Evolutionary conservation across 2,888 invertebrate species (phyloP).

Genomic region (Drosophila nigritarsus): DNA sequence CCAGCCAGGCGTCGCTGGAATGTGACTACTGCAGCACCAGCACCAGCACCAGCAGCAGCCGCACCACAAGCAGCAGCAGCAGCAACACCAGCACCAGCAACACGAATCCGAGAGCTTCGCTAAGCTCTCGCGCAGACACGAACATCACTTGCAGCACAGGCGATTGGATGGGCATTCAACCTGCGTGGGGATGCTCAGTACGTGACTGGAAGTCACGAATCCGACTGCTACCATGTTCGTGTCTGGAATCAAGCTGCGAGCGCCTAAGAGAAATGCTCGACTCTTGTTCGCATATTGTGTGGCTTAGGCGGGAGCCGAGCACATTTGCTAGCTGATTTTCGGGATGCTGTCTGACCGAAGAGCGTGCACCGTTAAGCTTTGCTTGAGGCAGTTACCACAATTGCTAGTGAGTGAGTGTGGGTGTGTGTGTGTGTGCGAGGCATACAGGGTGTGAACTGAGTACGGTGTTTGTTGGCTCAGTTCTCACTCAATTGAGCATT

Average conservation of each 20-base stretch:
- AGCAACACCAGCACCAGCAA: not conserved
- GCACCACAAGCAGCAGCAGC: constrained; percentile 9
- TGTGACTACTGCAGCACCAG: constrained; percentile 43
- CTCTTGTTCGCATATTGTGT: constrained; percentile 29
- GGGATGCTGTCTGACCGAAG: constrained; percentile 50
- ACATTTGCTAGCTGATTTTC: constrained; percentile 6
- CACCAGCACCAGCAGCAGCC: constrained; percentile 16
- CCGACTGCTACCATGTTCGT: constrained; percentile 27
- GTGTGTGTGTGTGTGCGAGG: not conserved
- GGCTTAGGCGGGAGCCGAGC: constrained; percentile 42
- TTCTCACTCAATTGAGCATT: constrained; percentile 42
- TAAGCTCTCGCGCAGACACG: constrained; percentile 30
- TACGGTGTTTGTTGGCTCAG: constrained; percentile 5
- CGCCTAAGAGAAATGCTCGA: constrained; percentile 19
- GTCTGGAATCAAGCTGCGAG: constrained; percentile 29
- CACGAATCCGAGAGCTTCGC: constrained; percentile 30
- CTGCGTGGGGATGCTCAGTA: constrained; percentile 47
- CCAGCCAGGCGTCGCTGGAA: constrained; percentile 80
- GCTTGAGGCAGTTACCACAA: constrained; percentile 50
- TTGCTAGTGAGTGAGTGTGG: not conserved
- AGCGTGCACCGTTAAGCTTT: constrained; percentile 44
- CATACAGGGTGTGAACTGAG: constrained; percentile 40
- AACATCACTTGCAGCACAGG: constrained; percentile 37
- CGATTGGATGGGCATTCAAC: constrained; percentile 33
- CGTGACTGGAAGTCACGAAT: constrained; percentile 39